Evolutionary conservation across 2,797 vertebrate genomes (phyloP), one percentile per base, ranked within the genome.

Genomic region (Darevskia mixta): DNA sequence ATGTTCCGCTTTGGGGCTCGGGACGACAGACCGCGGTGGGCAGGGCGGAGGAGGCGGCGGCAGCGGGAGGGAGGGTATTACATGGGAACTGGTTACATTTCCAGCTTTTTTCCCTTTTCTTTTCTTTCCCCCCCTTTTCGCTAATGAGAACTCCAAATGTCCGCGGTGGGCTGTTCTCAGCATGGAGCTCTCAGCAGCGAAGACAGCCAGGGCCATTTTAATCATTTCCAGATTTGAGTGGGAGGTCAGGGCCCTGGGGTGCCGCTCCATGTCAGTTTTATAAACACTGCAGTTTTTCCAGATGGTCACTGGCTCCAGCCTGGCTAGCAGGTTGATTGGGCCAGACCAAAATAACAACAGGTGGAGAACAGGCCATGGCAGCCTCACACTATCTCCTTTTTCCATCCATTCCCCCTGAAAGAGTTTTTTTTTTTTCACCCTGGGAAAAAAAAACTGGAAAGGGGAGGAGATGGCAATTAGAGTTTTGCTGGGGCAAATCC

Each of bases 151-250:
- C 95, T 95, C 96, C 97, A 96, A 96, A 96, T 93, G 96, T 95
- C 58, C 92, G 4, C 64, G 83, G 94, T 86, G 95, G 95, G 95
- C 94, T 93, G 94, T 91, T 95, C 96, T 92, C 94, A 0, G 25
- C 93, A 89, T 95, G 95, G 94, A 94, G 95, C 93, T 92, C 94
- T 25, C 93, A 1, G 75, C 94, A 5, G 90, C 64, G 0, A 69
- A 95, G 94, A 93, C 94, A 95, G 96, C 96, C 96, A 82, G 82
- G 92, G 95, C 96, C 66, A 92, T 95, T 98, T 98, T 99, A 99
- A 99, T 99, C 99, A 98, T 99, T 99, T 99, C 99, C 99, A 99
- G 98, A 99, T 98, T 99, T 98, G 98, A 99, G 99, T 99, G 98
- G 98, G 99, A 99, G 99, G 98, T 99, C 99, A 99, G 98, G 98